Base-by-base conservation (phyloP, 2,888 invertebrate species). In the Sarcophaga subvicina region DNA sequence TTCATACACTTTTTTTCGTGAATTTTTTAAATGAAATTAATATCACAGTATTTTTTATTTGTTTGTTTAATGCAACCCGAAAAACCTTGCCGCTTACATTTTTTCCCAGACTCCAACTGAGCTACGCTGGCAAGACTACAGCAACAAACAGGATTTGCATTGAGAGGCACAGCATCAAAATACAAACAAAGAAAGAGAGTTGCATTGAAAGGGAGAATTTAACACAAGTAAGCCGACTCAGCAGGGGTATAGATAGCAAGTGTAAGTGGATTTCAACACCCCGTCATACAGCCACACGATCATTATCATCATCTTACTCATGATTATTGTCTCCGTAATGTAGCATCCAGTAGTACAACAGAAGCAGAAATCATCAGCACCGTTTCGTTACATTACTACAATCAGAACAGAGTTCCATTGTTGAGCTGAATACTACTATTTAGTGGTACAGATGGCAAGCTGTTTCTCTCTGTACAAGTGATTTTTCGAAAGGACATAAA, bases 101-200 rank as follows among this genome's bases (percentile, higher is more conserved):
- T 14, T 80, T 84, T 87, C 83, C 80, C 86, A 87, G 63, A 71
- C 79, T 84, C 86, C 83, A 84, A 80, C 86, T 54, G 84, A 81
- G 83, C 25, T 37, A 37, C 60, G 64, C 4, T 49, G 77, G 54
- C 54, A 4, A 54, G 12, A 54, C 12, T 54, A 54, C 54, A 14
- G 4, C 54, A 54, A 54, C 54, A 17, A 54, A 54, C 54, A 54
- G 54, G 14, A 54, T 17, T 54, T 14, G 54, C 64, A 66, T n/a
- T 54, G 64, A 59, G 17, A 11, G 62, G 37, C 75, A 80, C 27
- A 72, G 5, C 14, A 80, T 20, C 20, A 76, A 1, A 67, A 60
- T 45, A 17, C 17, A 49, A 75, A 60, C 14, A 67, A 6, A 49
- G 12, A 60, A 66, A 37, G 8, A 37, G 37, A 8, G 37, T 37